Base-by-base conservation (phyloP, 1,140 invertebrate genomes). In the Drosophila obscura region DNA sequence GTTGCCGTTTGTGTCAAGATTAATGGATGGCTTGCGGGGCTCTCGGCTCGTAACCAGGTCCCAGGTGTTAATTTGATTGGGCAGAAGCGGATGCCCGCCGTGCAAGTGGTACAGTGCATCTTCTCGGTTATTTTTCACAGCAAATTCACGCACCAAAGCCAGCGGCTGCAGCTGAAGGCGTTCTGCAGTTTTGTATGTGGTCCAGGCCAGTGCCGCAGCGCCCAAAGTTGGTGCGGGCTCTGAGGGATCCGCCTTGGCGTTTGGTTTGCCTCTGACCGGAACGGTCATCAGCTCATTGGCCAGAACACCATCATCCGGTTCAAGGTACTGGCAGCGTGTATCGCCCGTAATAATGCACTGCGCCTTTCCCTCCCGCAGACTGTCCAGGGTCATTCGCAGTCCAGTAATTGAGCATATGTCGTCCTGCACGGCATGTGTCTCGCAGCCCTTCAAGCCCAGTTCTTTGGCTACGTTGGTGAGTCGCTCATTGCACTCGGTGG, bases 1-100 rank as follows among this genome's bases (percentile, higher is more conserved):
- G 98, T 98, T 46, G 96, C 96, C 92, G 96, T 98, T 90, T 98
- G 99, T 4, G 97, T 98, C 94, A 98, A 97, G 92, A 98, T 99
- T 13, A 98, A 96, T 93, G 15, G 95, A 94, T 56, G 98, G 94
- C 95, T n/a, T 95, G 95, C 0, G 98, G 91, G 7, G 22, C 7
- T 15, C 58, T 28, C 4, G 63, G 15, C 58, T 28, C 2, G 66
- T 51, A 0, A 64, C 77, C 49, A 85, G 35, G n/a, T 72, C 45
- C 81, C 77, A 87, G 9, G 19, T 58, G 39, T 75, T 43, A 0
- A 85, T 48, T 6, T 78, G 73, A 1, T 49, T 50, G 1, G 60
- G 26, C 4, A 44, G 31, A 5, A 74, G 45, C 0, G 57, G 67
- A 1, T 51, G 2, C 0, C 4, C 35, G 2, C 45, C 55, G n/a